Evolutionary conservation across 2,888 invertebrate species (phyloP).

Genomic region (Coenonympha glycerion): DNA sequence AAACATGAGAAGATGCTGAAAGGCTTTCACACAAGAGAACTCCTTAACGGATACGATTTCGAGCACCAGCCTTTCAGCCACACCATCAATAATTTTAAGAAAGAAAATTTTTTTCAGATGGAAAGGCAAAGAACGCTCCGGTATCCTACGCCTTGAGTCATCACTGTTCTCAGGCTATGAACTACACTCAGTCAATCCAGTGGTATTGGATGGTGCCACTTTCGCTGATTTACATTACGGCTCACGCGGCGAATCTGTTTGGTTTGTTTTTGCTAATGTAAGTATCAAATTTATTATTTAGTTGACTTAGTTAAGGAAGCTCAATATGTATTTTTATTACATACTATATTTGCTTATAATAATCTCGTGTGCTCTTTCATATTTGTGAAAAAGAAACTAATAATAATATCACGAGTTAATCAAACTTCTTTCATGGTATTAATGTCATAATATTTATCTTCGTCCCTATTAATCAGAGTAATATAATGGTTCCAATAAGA

Average conservation of each 20-base stretch:
- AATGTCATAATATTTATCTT: background rate
- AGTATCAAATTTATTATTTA: conserved; percentile 39
- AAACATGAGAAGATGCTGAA: no score
- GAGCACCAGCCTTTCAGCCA: no score
- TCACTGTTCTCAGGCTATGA: conserved; percentile 80
- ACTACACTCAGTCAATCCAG: conserved; percentile 71
- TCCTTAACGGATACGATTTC: no score
- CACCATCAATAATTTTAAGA: no score
- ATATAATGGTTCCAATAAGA: background rate
- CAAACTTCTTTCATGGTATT: background rate
- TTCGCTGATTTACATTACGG: conserved; percentile 78
- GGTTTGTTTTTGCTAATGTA: conserved; percentile 81
- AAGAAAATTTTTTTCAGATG: no score
- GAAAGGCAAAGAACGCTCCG: conserved; percentile 78
- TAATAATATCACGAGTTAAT: background rate
- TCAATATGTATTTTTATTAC: no score
- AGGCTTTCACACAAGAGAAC: no score
- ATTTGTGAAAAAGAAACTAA: background rate
- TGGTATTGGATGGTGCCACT: conserved; percentile 73
- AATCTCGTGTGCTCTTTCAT: no score
- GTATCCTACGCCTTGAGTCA: conserved; percentile 77
- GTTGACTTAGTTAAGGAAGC: no score
- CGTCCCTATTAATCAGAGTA: background rate
- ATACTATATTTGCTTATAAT: no score
- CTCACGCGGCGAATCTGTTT: conserved; percentile 76